Base-by-base conservation (phyloP, 1,140 invertebrate genomes). In the Tetramorium alpestre region DNA sequence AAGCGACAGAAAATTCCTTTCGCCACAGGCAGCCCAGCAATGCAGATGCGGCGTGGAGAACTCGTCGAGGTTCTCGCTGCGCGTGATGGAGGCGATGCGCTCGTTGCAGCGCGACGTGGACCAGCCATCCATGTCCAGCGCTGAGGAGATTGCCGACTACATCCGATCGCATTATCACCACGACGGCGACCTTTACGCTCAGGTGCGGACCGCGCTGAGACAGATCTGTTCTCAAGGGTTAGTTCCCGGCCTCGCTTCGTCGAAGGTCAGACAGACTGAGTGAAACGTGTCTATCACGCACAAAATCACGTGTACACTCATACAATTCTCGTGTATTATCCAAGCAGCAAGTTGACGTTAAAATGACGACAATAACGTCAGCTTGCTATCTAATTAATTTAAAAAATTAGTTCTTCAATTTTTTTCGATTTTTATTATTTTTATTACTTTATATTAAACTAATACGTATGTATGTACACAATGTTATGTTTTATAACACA, bases 51-150 rank as follows among this genome's bases (percentile, higher is more conserved):
- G 73, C 3, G 82, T 90, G 0, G 86, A 88, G 2, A 87, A 84
- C 7, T 91, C 92, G 0, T 85, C 86, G 22, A 87, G 93, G 51
- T 93, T 93, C 62, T 91, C 92, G 1, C 7, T 93, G 47, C 85
- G 89, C 25, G 89, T 93, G 25, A 88, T 93, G 88, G 93, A 93
- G 44, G 93, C 93, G 22, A 86, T 93, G 88, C 91, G 91, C 0
- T 86, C 58, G 41, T 13, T 93, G 22, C 87, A 90, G 18, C 78
- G 58, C 8, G 28, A 87, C 3, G 72, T 70, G 10, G 49, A 89
- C 18, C 58, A 47, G 0, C 18, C 81, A 7, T 28, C 51, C 2
- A 88, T 84, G 0, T 91, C 85, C 18, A 70, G 49, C 18, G 62
- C 49, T 2, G 76, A 90, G 8, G 92, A 93, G 10, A 92, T 93